Evolutionary conservation across 1,140 invertebrate species (phyloP), one percentile per base, ranked within the genome.

Genomic region (Conus betulinus): DNA sequence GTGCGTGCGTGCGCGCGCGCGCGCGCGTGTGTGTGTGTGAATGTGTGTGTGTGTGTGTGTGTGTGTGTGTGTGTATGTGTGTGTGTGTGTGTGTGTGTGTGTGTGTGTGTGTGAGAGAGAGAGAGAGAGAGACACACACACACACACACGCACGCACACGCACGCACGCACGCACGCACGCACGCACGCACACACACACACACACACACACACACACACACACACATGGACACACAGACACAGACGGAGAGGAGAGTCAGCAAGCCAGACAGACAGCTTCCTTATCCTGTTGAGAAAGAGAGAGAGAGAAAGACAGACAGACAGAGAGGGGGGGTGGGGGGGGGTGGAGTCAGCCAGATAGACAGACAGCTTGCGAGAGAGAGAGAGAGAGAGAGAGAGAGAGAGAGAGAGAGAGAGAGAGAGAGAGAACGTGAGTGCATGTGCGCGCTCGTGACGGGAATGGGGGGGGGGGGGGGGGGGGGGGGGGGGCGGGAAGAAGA

Each of bases 141-240:
- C 78, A 39, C 6, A 79, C 78, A 79, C 6, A 79, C 78, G 39
- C 78, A 82, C 81, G 55, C 81, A 82, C 81, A 82, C 81, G 55
- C 81, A 82, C 81, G 55, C 52, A 82, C 81, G 17, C 51, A 10
- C 51, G 3, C 51, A 82, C 81, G 55, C 81, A 82, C 81, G 55
- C 81, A 82, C 81, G 55, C 81, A 82, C 81, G 55, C 81, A 82
- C 81, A 82, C 81, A 82, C 81, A 82, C 81, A 82, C 81, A 53
- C 74, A 78, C 74, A 78, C 74, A 78, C 74, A 78, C 81, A 82
- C 52, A 82, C 81, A 82, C 81, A 82, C 81, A 82, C 81, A 82
- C 81, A 83, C 81, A 83, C 81, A 83, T 52, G 17, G 4, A 17
- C 51, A 53, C 81, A 83, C 81, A 83, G 52, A 83, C 81, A 83